Conservation (phyloP, 2,888 invertebrate species). For the Drosophila fulvimacula region DNA sequence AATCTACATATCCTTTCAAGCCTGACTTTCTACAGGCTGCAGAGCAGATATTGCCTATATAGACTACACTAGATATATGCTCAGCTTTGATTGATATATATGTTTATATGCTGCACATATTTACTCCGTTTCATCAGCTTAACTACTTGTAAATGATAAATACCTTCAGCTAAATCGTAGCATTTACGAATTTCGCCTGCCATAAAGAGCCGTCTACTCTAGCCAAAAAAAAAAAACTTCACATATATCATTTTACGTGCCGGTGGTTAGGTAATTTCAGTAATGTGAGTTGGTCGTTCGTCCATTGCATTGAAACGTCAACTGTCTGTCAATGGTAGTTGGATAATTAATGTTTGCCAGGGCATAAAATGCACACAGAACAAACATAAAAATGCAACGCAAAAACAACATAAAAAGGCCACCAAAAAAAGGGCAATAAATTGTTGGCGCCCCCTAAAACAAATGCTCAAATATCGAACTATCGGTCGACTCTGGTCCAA, state of each 20-base stretch:
- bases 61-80: background rate
- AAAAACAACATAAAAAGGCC: slow-evolving; percentile 75
- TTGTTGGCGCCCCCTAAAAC: slow-evolving; percentile 50
- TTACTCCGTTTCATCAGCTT: background rate
- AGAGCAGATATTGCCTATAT: too few relatives aligned
- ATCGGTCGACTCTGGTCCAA: slow-evolving; percentile 3
- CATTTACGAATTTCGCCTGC: slow-evolving; percentile 1
- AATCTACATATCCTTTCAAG: background rate
- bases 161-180: background rate
- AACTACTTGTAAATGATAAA: slow-evolving; percentile 7
- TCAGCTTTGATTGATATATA: background rate
- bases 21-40: too few relatives aligned
- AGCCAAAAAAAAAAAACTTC: too few relatives aligned
- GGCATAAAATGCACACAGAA: slow-evolving; percentile 39
- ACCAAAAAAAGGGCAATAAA: slow-evolving; percentile 71
- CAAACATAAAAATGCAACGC: slow-evolving; percentile 72
- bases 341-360: slow-evolving; percentile 65
- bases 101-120: too few relatives aligned
- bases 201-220: background rate
- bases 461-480: slow-evolving; percentile 38
- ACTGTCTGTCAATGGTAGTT: slow-evolving; percentile 70
- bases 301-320: slow-evolving; percentile 63
- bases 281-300: slow-evolving; percentile 59
- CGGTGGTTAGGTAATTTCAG: slow-evolving; percentile 62
- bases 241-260: slow-evolving; percentile 65